Evolutionary conservation across 2,797 vertebrate species (phyloP).

Genomic region (Leucoraja ocellata): DNA sequence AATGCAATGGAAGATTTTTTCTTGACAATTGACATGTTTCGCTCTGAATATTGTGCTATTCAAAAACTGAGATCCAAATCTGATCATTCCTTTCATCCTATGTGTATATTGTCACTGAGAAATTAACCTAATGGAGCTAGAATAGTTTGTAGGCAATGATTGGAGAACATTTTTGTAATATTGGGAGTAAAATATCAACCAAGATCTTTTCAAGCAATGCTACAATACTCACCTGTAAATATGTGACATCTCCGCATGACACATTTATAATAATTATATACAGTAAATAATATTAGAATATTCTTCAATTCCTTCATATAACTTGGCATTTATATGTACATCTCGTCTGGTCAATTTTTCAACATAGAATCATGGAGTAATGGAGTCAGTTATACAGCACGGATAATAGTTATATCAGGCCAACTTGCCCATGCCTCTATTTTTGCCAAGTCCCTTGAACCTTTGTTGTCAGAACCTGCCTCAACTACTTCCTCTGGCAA

Average conservation of each 20-base stretch:
- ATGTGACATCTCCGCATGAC: not conserved
- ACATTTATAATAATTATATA: not conserved
- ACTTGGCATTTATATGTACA: not conserved
- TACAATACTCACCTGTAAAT: not conserved
- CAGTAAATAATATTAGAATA: not conserved
- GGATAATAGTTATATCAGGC: too few relatives aligned
- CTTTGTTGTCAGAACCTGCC: too few relatives aligned
- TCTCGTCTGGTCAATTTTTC: not conserved
- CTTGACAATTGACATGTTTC: not conserved
- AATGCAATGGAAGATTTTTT: not conserved
- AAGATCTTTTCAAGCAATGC: not conserved
- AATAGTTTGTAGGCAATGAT: not conserved
- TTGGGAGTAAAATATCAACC: not conserved
- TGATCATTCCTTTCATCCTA: not conserved
- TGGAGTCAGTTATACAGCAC: too few relatives aligned
- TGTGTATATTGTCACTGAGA: not conserved
- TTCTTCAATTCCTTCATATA: not conserved
- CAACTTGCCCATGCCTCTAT: too few relatives aligned
- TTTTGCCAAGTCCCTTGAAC: too few relatives aligned
- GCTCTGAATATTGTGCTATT: not conserved
- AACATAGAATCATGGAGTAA: not conserved
- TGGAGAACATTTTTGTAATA: constrained; percentile 9
- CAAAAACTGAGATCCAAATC: constrained; percentile 7
- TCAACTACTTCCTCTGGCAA: too few relatives aligned
- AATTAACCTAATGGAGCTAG: constrained; percentile 1